Evolutionary conservation across 2,797 vertebrate genomes (phyloP).

Genomic region (Masticophis lateralis): DNA sequence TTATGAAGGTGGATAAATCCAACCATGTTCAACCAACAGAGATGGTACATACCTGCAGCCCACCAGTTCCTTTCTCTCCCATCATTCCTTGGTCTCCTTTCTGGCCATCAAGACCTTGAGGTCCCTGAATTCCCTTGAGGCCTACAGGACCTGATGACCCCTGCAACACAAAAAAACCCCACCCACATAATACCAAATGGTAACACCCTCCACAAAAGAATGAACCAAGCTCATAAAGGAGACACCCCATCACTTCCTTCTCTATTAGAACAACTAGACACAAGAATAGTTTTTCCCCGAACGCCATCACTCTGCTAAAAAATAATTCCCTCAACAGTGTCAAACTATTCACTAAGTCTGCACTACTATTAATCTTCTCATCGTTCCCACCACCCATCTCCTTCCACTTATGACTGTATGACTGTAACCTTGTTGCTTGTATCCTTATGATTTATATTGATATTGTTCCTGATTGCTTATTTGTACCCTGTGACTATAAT

Average conservation of each 20-base stretch:
- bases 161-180: conserved; percentile 53
- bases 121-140: conserved; percentile 66
- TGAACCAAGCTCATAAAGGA: background rate
- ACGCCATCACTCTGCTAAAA: no score
- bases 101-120: conserved; percentile 70
- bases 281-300: no score
- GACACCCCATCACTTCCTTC: background rate
- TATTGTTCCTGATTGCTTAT: no score
- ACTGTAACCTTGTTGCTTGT: no score
- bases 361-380: no score
- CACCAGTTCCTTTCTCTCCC: conserved; percentile 71
- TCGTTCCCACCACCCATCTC: no score
- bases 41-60: conserved; percentile 50
- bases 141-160: conserved; percentile 72
- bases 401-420: no score
- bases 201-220: background rate
- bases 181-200: background rate
- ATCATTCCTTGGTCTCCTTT: conserved; percentile 74
- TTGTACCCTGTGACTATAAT: no score
- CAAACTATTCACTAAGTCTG: no score
- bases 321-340: no score
- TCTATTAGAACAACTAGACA: background rate
- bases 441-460: no score
- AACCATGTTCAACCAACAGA: background rate
- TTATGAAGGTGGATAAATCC: background rate